Evolutionary conservation across 2,888 invertebrate genomes (phyloP), one percentile per base, ranked within the genome.

Genomic region (Drosophila leonis): DNA sequence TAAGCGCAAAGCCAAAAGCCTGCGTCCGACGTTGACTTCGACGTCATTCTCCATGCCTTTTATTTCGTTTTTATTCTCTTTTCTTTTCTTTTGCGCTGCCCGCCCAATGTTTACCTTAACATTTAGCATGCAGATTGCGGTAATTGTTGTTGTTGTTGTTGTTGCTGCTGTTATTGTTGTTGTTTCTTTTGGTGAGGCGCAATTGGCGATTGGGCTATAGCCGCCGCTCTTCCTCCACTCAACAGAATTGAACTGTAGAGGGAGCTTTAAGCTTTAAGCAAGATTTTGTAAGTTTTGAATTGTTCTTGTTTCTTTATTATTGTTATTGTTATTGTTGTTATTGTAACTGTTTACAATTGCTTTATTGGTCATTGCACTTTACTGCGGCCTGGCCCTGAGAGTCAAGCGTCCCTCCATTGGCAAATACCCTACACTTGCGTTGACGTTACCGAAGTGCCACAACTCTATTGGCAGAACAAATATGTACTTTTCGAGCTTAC

Each of bases 311-410:
- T 24, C 4, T 24, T 24, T 55, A 6, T 29, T 33, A 1, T 49
- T n/a, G 3, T 13, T 44, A 1, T 18, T 31, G 10, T 41, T n/a
- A 2, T 39, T 49, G 18, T 13, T 57, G 35, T 49, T 51, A 13
- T 41, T 48, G 54, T 48, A 56, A 48, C 48, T 56, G 42, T 60
- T 35, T 20, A 27, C 57, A 20, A 41, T 60, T 54, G 29, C 63
- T n/a, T 54, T n/a, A 55, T 71, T 79, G 75, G 77, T 79, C 80
- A 77, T 75, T 77, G 77, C 75, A 66, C 80, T 77, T 56, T 62
- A 18, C 29, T 48, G 33, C 18, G 9, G 27, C 51, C 20, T 56
- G 59, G 44, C 71, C 63, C 65, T 72, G 75, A 54, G 55, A 33
- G 24, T 10, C 9, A 6, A 15, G 7, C 35, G 6, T 15, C 52